Evolutionary conservation across 2,113 vertebrate genomes (phyloP), one percentile per base, ranked within the genome.

Genomic region (Mormoops blainvillei): DNA sequence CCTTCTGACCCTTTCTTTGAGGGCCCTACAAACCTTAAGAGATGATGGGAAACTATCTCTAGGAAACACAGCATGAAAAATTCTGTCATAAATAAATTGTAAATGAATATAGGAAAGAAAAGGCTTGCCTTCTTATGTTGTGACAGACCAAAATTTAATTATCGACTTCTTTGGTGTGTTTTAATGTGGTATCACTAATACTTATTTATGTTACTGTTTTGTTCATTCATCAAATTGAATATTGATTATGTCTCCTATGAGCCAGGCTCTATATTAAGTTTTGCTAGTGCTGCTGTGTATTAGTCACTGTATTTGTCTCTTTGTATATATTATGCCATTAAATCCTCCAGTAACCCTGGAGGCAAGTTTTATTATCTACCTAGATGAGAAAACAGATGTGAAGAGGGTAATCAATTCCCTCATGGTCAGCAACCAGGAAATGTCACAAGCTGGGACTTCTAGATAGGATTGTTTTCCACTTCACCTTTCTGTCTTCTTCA

Each of bases 121-220:
- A 93, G 50, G 22, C 45, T 84, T 58, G 28, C 38, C 7, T 63
- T 70, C 63, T 88, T 88, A 54, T 36, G 6, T 74, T 96, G 31
- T 63, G 28, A 52, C 3, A 87, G 28, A 61, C 48, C 7, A n/a
- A 33, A 65, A 8, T 54, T 96, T 85, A 26, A 71, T 61, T 33
- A 24, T 28, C 38, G 63, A 28, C 86, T 77, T 61, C 56, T 87
- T 89, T 87, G 50, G 20, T 87, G 63, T 58, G 7, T 87, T 81
- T 92, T 85, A 74, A 88, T 77, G 11, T 91, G 65, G 61, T 87
- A 45, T 84, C 82, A 84, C 50, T 95, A 86, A 81, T 90, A 71
- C 5, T 84, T 76, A 93, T 28, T 93, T 22, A 94, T 61, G 38
- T 87, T 81, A 36, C 65, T 92, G 6, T 89, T 31, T 91, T 89